Evolutionary conservation across 1,140 invertebrate genomes (phyloP).

Genomic region (Cotesia vestalis): DNA sequence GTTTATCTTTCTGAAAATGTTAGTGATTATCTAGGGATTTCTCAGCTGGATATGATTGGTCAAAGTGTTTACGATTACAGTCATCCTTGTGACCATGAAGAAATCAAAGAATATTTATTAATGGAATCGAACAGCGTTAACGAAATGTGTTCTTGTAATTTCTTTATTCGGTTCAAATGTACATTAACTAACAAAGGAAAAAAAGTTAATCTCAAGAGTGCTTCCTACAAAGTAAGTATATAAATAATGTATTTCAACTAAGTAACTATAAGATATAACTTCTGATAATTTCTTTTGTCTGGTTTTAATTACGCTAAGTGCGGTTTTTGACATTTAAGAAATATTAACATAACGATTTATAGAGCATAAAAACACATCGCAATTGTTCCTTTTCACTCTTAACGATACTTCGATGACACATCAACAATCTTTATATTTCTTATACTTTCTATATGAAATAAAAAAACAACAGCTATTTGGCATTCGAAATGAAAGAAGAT

Average conservation of each 20-base stretch:
- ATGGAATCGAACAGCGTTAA: conserved; percentile 64
- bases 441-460: too few relatives aligned
- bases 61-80: conserved; percentile 93
- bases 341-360: too few relatives aligned
- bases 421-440: too few relatives aligned
- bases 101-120: conserved; percentile 82
- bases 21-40: conserved; percentile 85
- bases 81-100: conserved; percentile 94
- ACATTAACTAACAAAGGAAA: conserved; percentile 90
- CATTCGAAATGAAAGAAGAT: too few relatives aligned
- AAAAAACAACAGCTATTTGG: too few relatives aligned
- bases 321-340: too few relatives aligned
- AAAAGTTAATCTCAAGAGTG: conserved; percentile 91
- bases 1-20: conserved; percentile 92
- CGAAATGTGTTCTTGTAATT: conserved; percentile 65
- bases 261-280: too few relatives aligned
- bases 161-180: conserved; percentile 90
- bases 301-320: too few relatives aligned
- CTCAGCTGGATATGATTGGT: conserved; percentile 94
- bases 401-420: too few relatives aligned
- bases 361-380: too few relatives aligned
- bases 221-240: conserved; percentile 85
- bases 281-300: too few relatives aligned
- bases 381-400: too few relatives aligned
- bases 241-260: neutral